Percentiles rank a stretch among this genome's conserved stretches.
Conservation (phyloP, 1,140 invertebrate species). For the Drosophila neocordata region DNA sequence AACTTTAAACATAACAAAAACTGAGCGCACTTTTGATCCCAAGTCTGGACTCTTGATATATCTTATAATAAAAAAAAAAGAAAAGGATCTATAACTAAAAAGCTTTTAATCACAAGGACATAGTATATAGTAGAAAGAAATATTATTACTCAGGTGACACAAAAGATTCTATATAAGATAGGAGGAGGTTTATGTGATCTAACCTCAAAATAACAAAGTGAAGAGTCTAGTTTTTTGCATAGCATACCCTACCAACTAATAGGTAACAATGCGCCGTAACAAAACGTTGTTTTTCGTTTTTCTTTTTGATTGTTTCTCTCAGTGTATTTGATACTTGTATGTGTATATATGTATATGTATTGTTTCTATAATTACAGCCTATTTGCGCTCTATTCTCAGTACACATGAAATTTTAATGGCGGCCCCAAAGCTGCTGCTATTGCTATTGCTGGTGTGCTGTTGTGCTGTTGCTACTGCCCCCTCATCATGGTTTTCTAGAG, state of each 20-base stretch:
- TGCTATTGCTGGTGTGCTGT: not conserved
- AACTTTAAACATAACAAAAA: not conserved
- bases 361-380: slow-evolving; percentile 67
- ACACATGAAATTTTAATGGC: slow-evolving; percentile 63
- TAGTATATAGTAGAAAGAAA: no score
- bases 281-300: not conserved
- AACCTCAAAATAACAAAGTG: no score
- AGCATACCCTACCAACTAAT: no score
- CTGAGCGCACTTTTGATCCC: not conserved
- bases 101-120: no score
- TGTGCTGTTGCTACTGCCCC: slow-evolving; percentile 4
- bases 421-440: slow-evolving; percentile 17
- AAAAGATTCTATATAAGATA: no score
- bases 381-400: slow-evolving; percentile 65
- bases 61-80: not conserved
- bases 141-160: no score
- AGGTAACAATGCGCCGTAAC: no score
- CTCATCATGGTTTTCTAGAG: not conserved
- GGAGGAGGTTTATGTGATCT: no score
- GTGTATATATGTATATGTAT: slow-evolving; percentile 35
- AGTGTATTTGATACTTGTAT: slow-evolving; percentile 4
- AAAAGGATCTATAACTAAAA: no score
- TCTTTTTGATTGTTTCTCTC: not conserved
- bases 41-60: not conserved
- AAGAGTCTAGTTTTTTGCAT: no score